Base-by-base conservation (phyloP, 2,113 vertebrate species). In the Lagenorhynchus albirostris region DNA sequence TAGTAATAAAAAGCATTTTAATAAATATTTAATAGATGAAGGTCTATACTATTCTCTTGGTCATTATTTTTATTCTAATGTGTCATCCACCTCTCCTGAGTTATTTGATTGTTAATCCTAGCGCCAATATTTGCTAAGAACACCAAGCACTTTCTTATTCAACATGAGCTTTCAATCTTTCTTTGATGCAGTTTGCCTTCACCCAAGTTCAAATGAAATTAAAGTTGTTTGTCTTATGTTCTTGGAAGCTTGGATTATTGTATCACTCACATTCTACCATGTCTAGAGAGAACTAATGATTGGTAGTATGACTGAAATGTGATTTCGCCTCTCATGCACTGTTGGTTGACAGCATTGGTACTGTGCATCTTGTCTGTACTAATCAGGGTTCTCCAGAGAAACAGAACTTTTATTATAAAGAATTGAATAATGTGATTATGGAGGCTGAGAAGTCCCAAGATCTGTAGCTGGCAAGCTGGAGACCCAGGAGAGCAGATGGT, bases 11-110 rank as follows among this genome's bases (percentile, higher is more conserved):
- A 76, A 38, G 20, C 6, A 47, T 62, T 76, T 33, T 77, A 50
- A 17, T 77, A 70, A 70, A 55, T 15, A 29, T 17, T 67, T 41
- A 71, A 31, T 8, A 36, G 36, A n/a, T 70, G 79, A 53, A n/a
- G 21, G 1, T 77, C 53, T 70, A 17, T 36, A 23, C 26, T 55
- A 26, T 67, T 25, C 25, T 90, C 29, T 26, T 26, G n/a, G 18
- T 33, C 31, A 67, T 55, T 90, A 53, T 89, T 70, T 93, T 94
- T 84, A 89, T 70, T 85, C 58, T 36, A 63, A 15, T 13, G n/a
- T 58, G 10, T 21, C n/a, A n/a, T 53, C 53, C 20, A 41, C 21
- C 63, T 82, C 50, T 91, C 62, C 33, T 6, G 23, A 79, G 23
- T 53, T 33, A 26, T n/a, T 62, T 60, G 21, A 50, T 76, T 36